A percentile compares a stretch with the other conserved stretches of the same genome.
phyloP scores from a whole-genome alignment of 2,797 vertebrate genomes.

The Rallus crepitans region DNA sequence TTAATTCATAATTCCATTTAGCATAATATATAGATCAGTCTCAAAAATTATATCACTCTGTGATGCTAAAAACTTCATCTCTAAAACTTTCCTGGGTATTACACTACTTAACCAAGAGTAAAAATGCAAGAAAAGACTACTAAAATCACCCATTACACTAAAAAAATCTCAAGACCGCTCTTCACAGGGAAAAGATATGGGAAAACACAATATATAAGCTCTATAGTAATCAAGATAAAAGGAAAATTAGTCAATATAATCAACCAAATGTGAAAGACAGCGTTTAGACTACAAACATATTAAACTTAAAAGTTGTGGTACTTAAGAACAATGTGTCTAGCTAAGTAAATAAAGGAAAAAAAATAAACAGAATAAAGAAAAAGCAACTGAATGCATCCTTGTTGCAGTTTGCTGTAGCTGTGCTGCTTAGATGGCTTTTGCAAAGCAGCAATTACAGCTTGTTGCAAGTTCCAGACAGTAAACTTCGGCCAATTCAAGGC shows the following conservation, averaged over 20 bases:
- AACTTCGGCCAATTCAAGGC: too few relatives aligned
- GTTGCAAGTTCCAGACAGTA: too few relatives aligned
- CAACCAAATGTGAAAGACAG: background rate
- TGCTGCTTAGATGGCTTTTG: too few relatives aligned
- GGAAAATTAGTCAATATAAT: background rate
- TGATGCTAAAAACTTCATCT: background rate
- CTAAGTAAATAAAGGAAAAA: background rate
- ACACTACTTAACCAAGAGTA: background rate
- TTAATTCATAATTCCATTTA: background rate
- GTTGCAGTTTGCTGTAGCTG: too few relatives aligned
- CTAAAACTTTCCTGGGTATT: background rate
- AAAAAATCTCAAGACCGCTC: background rate
- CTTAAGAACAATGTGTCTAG: background rate
- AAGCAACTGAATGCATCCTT: background rate
- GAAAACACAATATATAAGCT: background rate
- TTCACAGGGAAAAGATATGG: background rate
- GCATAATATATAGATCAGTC: background rate
- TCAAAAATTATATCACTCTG: background rate
- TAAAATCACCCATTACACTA: background rate
- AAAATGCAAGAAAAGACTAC: background rate
- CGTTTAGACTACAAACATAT: background rate
- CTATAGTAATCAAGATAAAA: background rate
- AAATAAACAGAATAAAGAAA: background rate
- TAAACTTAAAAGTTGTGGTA: background rate
- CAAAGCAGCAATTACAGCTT: too few relatives aligned